Percentiles rank a stretch among this genome's conserved stretches.
phyloP scores from a whole-genome alignment of 2,113 vertebrate species.

The Neopipo cinnamomea region DNA sequence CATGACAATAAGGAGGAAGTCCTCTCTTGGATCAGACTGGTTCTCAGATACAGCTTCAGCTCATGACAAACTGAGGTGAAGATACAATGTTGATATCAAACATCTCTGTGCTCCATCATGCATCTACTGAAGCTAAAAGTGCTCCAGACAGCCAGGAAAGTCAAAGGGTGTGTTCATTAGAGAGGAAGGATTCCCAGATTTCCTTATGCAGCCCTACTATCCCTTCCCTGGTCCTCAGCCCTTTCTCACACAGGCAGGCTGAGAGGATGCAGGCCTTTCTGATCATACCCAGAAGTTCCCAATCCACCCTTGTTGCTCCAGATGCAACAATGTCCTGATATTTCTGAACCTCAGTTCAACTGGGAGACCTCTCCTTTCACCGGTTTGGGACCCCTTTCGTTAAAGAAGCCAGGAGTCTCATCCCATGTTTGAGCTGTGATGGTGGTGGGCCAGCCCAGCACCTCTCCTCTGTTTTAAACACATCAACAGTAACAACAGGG shows the following conservation, averaged over 20 bases:
- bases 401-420: neutral
- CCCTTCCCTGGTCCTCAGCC: neutral
- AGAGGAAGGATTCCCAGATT: neutral
- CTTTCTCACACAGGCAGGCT: neutral
- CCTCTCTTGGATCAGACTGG: neutral
- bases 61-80: neutral
- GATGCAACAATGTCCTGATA: neutral
- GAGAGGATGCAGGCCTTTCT: neutral
- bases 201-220: neutral
- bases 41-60: neutral
- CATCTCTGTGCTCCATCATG: neutral
- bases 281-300: neutral
- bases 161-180: neutral
- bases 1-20: neutral
- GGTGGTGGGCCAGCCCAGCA: neutral
- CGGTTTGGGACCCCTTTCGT: neutral
- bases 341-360: neutral
- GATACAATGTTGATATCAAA: neutral
- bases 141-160: neutral
- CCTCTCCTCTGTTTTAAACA: accelerated
- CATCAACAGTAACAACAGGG: neutral
- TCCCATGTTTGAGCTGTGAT: neutral
- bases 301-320: accelerated
- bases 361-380: neutral
- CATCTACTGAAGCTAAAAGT: neutral